Evolutionary conservation across 2,113 vertebrate species (phyloP), one percentile per base, ranked within the genome.

Genomic region (Prionailurus bengalensis): DNA sequence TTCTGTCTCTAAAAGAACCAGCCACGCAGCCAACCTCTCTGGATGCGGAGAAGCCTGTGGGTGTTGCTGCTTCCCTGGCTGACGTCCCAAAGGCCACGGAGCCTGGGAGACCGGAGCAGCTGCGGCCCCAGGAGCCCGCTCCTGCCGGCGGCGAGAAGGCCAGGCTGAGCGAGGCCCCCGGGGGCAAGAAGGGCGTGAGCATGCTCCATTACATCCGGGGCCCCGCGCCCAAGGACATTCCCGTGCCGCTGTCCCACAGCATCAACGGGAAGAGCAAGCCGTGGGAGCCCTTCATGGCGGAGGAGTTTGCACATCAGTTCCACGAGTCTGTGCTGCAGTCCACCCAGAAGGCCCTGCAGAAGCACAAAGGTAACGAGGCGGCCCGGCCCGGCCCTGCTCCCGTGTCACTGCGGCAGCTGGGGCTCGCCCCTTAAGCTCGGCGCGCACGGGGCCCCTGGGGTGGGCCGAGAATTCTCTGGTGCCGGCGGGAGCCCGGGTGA

Each of bases 271-370:
- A 99, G 99, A 99, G 98, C 98, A 99, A 99, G 98, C 99, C 99
- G 12, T 99, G 99, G 99, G 99, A 99, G 61, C 99, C 99, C 87
- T 99, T 99, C 98, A 98, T 99, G 6, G 99, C 99, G 0, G 99
- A 99, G 97, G 99, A 99, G 97, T 99, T 99, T 5, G 99, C 99
- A n/a, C 99, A 99, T 93, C 99, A 99, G 98, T 99, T 99, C 98
- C 99, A 99, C 0, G 99, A 99, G 97, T 99, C 99, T 0, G 99
- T 99, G 97, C 99, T 99, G 97, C 99, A 99, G 99, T 99, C 99
- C 96, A 99, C 99, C 0, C 99, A 99, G 99, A 99, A 99, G 97
- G 99, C 99, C 3, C 97, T 99, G 98, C 99, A 99, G 99, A 99
- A 99, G 98, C 99, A 99, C 98, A 99, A 99, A 99, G 99, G 99